These are phyloP conservation scores for Thripadectes ignobilis DNA, from an alignment of 2,797 vertebrate species.

Conservation along the genomic window DNA sequence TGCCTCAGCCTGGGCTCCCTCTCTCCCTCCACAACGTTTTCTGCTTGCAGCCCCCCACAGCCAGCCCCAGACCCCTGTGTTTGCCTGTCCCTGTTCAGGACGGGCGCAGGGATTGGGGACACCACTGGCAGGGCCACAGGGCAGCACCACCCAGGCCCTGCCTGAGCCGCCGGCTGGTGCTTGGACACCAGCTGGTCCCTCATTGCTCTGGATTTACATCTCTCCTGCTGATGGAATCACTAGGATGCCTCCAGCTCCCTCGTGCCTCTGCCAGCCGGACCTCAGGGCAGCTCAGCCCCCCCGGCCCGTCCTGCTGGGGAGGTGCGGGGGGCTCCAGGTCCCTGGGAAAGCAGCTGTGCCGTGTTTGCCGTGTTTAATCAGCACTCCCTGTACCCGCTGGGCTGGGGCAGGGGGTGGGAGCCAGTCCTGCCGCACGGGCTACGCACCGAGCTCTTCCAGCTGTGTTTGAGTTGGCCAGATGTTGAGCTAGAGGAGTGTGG, in stretches of 20 bases:
- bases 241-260: accelerated
- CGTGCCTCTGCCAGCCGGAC: accelerated
- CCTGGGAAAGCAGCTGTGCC: neutral
- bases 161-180: accelerated
- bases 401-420: neutral
- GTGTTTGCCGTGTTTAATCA: neutral
- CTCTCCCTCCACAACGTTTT: neutral
- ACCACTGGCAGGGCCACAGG: accelerated
- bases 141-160: neutral
- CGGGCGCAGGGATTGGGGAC: accelerated
- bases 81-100: accelerated
- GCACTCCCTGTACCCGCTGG: neutral
- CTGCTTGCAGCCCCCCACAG: neutral
- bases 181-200: neutral
- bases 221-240: neutral
- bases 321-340: neutral
- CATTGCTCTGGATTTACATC: accelerated
- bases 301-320: accelerated
- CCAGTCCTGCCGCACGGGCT: neutral
- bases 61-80: accelerated
- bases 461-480: slow-evolving; percentile 20
- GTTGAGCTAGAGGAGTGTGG: neutral
- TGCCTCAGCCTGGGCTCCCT: neutral
- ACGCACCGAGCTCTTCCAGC: neutral
- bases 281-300: accelerated